These are phyloP conservation scores for Crotalus tigris DNA, from an alignment of 2,113 vertebrate species.

Conservation along the genomic window DNA sequence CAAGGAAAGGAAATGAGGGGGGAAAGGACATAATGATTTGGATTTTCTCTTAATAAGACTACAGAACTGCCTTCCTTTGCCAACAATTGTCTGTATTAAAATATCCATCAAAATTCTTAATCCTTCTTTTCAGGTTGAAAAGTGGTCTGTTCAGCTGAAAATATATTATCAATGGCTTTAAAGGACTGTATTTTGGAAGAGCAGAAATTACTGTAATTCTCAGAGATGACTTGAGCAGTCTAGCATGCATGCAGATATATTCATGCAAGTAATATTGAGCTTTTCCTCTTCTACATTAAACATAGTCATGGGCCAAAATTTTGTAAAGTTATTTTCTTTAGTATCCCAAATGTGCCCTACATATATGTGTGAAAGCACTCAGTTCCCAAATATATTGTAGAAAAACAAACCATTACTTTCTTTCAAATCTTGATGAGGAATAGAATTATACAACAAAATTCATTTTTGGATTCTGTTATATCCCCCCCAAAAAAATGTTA, in stretches of 20 bases:
- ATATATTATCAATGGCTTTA: conserved; percentile 51
- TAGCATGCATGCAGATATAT: conserved; percentile 16
- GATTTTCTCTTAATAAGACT: conserved; percentile 57
- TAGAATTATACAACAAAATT: neutral
- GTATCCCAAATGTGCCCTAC: neutral
- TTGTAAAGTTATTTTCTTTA: neutral
- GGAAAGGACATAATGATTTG: conserved; percentile 31
- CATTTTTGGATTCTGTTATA: neutral
- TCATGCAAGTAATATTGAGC: conserved; percentile 14
- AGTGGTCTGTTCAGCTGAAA: conserved; percentile 37
- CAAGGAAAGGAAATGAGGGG: conserved; percentile 30
- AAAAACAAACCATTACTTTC: neutral
- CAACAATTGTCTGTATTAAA: conserved; percentile 56
- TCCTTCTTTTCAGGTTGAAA: conserved; percentile 50
- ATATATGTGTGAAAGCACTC: neutral
- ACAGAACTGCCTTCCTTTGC: conserved; percentile 30
- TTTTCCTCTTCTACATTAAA: neutral
- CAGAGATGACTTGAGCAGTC: conserved; percentile 33
- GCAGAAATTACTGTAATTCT: conserved; percentile 46
- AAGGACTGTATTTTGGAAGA: conserved; percentile 37
- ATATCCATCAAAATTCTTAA: conserved; percentile 43
- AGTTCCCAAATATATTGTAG: neutral
- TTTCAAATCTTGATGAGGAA: neutral
- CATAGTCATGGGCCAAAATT: neutral
- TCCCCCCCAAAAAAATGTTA: too few species aligned